Evolutionary conservation across 2,113 vertebrate species (phyloP).

Genomic region (Rhinichthys klamathensis): DNA sequence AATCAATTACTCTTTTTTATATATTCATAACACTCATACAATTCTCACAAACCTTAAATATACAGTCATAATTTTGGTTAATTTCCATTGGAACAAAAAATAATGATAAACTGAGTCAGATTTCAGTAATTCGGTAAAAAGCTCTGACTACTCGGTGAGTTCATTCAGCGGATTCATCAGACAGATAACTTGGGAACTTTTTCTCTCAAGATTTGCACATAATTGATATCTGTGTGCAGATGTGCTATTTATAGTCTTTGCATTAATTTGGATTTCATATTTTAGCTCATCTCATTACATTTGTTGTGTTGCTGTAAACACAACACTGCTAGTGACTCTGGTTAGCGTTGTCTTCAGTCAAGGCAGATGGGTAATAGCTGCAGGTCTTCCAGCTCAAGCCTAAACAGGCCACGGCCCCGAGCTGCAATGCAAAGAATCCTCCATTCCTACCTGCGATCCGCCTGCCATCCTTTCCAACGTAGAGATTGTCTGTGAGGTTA

Average conservation of each 20-base stretch:
- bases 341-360: background rate
- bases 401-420: constrained; percentile 61
- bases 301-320: background rate
- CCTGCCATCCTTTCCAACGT: background rate
- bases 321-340: background rate
- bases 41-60: too few species aligned
- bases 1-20: too few species aligned
- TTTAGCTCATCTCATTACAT: background rate
- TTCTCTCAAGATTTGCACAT: background rate
- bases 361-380: constrained; percentile 24
- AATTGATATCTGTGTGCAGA: background rate
- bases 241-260: background rate
- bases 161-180: background rate
- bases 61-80: background rate
- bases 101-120: too few species aligned
- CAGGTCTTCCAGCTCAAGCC: constrained; percentile 59
- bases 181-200: background rate
- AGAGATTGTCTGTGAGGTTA: constrained; percentile 8
- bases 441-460: background rate
- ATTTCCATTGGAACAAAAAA: too few species aligned
- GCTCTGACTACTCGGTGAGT: background rate
- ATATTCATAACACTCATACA: too few species aligned
- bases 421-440: constrained; percentile 64
- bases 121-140: background rate
- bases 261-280: background rate